A percentile compares a stretch with the other conserved stretches of the same genome.
These are phyloP conservation scores for Ctenochaetus hawaiiensis DNA, from an alignment of 2,797 vertebrate genomes.

Conservation along the genomic window DNA sequence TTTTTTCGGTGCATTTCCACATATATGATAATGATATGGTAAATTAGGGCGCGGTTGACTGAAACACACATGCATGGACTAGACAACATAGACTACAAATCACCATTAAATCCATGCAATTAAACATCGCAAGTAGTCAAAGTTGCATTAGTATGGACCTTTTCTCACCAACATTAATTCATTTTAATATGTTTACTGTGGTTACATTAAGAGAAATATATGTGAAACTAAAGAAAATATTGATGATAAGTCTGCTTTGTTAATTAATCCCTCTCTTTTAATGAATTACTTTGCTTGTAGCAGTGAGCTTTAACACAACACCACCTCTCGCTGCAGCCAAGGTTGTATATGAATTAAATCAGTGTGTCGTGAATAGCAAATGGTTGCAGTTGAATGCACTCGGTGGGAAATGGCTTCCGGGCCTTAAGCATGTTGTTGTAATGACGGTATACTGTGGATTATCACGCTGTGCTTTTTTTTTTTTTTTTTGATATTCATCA, in stretches of 20 bases:
- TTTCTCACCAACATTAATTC: background rate
- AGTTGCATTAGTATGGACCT: background rate
- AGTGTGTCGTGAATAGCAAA: constrained; percentile 8
- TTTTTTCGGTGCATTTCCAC: background rate
- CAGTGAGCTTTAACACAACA: constrained; percentile 3
- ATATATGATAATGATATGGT: background rate
- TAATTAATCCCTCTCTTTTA: constrained; percentile 6
- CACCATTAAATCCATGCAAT: background rate
- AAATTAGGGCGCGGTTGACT: background rate
- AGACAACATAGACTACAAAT: background rate
- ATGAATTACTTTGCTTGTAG: constrained; percentile 9
- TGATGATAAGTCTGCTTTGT: background rate
- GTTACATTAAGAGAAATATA: background rate
- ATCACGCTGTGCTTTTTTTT: constrained; percentile 45
- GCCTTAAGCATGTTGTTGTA: constrained; percentile 34
- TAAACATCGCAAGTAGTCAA: background rate
- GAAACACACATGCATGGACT: background rate
- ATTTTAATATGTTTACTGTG: background rate
- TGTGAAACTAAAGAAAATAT: background rate
- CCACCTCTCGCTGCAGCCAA: background rate
- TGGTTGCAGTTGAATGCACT: constrained; percentile 2
- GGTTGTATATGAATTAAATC: constrained; percentile 18
- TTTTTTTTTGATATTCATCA: constrained; percentile 69
- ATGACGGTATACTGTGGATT: constrained; percentile 28
- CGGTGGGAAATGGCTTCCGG: constrained; percentile 14